phyloP scores from a whole-genome alignment of 2,888 invertebrate species.

The Scrobipalpa costella region DNA sequence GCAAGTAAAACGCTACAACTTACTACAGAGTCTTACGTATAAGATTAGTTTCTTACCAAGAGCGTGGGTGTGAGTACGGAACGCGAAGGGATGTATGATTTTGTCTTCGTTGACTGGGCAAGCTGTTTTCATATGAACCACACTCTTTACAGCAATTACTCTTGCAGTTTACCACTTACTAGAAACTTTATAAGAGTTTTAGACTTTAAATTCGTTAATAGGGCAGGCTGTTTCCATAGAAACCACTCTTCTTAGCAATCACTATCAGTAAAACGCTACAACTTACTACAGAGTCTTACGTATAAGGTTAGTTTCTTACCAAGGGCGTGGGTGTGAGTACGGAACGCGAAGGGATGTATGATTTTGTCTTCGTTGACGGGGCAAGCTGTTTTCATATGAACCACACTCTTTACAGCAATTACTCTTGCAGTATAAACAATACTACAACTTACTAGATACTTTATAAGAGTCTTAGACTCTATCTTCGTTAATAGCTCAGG shows the following conservation, averaged over 20 bases:
- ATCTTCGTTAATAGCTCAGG: too few species aligned
- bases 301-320: slow-evolving; percentile 72
- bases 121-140: slow-evolving; percentile 94
- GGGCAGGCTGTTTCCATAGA: too few species aligned
- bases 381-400: slow-evolving; percentile 96
- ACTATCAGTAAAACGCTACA: too few species aligned
- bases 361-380: slow-evolving; percentile 88
- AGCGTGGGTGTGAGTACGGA: slow-evolving; percentile 95
- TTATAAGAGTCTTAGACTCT: too few species aligned
- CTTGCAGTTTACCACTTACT: not conserved
- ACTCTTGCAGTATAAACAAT: too few species aligned
- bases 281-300: not conserved
- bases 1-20: too few species aligned
- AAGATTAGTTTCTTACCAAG: slow-evolving; percentile 80
- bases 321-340: slow-evolving; percentile 95
- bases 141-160: slow-evolving; percentile 66
- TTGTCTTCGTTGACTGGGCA: slow-evolving; percentile 91
- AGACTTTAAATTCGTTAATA: too few species aligned
- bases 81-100: slow-evolving; percentile 96
- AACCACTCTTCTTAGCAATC: too few species aligned
- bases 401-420: slow-evolving; percentile 85
- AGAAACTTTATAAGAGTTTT: not conserved
- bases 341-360: slow-evolving; percentile 96
- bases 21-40: not conserved
- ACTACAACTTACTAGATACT: too few species aligned